Conservation (phyloP, 2,797 vertebrate genomes). For the Spinibarbus caldwelli region DNA sequence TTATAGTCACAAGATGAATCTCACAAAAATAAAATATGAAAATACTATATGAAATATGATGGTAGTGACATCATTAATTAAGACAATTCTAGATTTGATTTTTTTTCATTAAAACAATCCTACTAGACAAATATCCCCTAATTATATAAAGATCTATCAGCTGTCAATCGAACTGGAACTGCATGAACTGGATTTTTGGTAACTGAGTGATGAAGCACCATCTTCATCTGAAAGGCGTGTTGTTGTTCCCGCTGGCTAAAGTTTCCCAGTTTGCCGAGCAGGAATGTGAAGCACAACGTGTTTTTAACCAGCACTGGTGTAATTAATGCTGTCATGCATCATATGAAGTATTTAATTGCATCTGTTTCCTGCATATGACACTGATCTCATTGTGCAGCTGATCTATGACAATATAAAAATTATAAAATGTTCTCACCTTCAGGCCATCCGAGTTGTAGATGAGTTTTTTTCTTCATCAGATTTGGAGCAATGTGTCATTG, state of each 20-base stretch:
- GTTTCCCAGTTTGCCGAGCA: not conserved
- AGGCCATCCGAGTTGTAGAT: accelerated
- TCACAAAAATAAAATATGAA: too few species aligned
- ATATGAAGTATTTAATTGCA: not conserved
- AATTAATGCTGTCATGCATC: not conserved
- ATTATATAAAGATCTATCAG: too few species aligned
- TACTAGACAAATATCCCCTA: not conserved
- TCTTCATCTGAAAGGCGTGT: not conserved
- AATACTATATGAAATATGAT: too few species aligned
- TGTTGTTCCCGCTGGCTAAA: not conserved
- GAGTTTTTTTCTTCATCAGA: not conserved
- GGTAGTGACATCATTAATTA: too few species aligned
- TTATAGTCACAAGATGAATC: too few species aligned
- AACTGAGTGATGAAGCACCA: not conserved
- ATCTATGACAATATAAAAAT: not conserved
- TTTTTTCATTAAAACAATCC: not conserved
- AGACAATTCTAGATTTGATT: too few species aligned
- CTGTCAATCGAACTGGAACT: not conserved
- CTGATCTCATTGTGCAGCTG: not conserved
- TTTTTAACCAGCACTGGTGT: too few species aligned
- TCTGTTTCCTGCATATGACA: not conserved
- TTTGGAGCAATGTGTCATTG: not conserved
- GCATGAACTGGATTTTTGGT: not conserved
- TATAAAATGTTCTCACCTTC: not conserved
- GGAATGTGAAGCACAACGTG: not conserved